Conservation (phyloP, 2,888 invertebrate species). For the Hyles lineata region DNA sequence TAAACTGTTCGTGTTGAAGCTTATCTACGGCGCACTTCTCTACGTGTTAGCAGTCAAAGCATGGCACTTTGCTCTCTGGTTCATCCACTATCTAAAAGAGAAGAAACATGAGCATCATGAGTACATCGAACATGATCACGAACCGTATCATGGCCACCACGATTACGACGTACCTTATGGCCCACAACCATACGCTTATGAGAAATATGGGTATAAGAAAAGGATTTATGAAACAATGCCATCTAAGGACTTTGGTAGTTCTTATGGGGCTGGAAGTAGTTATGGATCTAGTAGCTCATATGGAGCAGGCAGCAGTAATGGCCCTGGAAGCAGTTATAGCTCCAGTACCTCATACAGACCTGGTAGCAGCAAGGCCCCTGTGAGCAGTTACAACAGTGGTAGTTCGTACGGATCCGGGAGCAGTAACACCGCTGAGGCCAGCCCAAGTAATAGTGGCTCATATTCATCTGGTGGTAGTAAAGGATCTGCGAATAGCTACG, state of each 20-base stretch:
- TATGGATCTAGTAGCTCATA: neutral
- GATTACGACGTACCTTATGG: slow-evolving; percentile 43
- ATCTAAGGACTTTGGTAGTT: neutral
- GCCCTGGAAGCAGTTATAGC: neutral
- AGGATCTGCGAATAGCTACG: neutral
- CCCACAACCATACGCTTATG: slow-evolving; percentile 33
- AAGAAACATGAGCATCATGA: slow-evolving; percentile 62
- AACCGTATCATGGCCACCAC: slow-evolving; percentile 45
- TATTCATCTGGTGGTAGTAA: too few species aligned
- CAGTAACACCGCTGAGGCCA: too few species aligned
- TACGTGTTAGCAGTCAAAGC: slow-evolving; percentile 65
- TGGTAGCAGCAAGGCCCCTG: neutral
- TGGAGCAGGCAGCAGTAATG: neutral
- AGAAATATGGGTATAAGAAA: slow-evolving; percentile 43
- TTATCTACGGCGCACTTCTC: slow-evolving; percentile 72
- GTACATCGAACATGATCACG: slow-evolving; percentile 61
- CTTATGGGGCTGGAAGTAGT: neutral
- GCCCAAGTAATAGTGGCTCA: too few species aligned
- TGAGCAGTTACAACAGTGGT: neutral
- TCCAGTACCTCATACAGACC: neutral
- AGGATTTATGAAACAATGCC: slow-evolving; percentile 28
- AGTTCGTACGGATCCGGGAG: neutral
- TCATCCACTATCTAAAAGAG: slow-evolving; percentile 71
- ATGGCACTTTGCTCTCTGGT: slow-evolving; percentile 74
- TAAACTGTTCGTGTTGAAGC: slow-evolving; percentile 71